Evolutionary conservation across 1,140 invertebrate species (phyloP), one percentile per base, ranked within the genome.

Genomic region (Portunus trituberculatus): DNA sequence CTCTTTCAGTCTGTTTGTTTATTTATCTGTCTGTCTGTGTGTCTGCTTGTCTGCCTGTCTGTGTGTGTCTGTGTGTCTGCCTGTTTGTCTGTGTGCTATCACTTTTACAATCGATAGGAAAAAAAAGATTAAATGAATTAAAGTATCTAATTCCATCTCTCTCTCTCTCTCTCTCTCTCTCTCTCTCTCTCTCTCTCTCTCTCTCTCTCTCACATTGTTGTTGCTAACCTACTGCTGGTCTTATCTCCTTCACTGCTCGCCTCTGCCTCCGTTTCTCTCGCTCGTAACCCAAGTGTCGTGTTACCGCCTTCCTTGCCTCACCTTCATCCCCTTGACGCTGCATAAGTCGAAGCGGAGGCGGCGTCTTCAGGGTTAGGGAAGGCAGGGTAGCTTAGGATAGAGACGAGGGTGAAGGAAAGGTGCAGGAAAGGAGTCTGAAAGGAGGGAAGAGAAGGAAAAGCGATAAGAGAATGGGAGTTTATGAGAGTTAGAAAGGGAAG

Each of bases 61-160:
- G 46, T 31, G 76, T 76, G 67, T 87, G 96, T 91, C 96, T 95
- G 96, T 16, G n/a, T 86, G 46, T 20, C 59, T 16, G 12, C 59
- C 39, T 76, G 1, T 25, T 7, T 25, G 96, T 96, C 4, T 76
- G 4, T 32, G 0, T 76, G 12, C 20, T 91, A 31, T 10, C 31
- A 76, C 14, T 45, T 29, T n/a, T 83, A 7, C 1, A 39, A 32
- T 89, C 87, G 32, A 39, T 39, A 39, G 39, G 39, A 39, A 39
- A 39, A 39, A 39, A 39, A 39, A n/a, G n/a, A 45, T 31, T 48
- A 4, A 45, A 32, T 39, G 16, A 25, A 25, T 31, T 31, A 45
- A 25, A 45, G 16, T 89, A 6, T 89, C 87, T 48, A 6, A 31
- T 31, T 89, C 4, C 16, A 4, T 45, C 32, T 89, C 32, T 89